These are phyloP conservation scores for Tachyglossus aculeatus DNA, from an alignment of 2,797 vertebrate genomes.

Conservation along the genomic window DNA sequence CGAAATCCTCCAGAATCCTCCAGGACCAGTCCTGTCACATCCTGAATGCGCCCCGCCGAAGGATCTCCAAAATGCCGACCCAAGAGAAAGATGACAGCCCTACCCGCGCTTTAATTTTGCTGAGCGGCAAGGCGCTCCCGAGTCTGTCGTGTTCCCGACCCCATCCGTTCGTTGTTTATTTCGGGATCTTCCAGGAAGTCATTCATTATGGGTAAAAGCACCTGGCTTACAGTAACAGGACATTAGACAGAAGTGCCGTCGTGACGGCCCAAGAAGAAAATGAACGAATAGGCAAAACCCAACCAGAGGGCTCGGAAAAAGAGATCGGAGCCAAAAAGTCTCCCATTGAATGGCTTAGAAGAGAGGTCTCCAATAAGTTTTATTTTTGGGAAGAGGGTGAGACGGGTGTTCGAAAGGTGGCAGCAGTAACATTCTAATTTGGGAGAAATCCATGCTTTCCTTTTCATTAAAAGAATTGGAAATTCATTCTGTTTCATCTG, in stretches of 20 bases:
- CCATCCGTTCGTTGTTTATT: constrained; percentile 68
- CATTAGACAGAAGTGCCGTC: constrained; percentile 62
- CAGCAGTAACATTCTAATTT: constrained; percentile 59
- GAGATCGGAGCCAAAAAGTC: constrained; percentile 9
- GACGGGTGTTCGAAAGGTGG: constrained; percentile 37
- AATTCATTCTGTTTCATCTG: constrained; percentile 64
- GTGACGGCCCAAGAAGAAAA: constrained; percentile 31
- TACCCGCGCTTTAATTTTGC: constrained; percentile 48
- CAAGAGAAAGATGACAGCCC: constrained; percentile 33
- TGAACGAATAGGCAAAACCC: constrained; percentile 58
- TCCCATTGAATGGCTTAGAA: constrained; percentile 18
- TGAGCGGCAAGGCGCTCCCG: constrained; percentile 46
- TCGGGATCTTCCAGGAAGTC: constrained; percentile 69
- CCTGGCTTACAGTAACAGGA: constrained; percentile 73
- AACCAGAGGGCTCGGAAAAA: constrained; percentile 56
- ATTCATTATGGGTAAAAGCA: constrained; percentile 75
- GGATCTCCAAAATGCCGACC: background rate
- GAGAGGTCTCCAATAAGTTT: constrained; percentile 10
- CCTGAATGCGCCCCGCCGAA: background rate
- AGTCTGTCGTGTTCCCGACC: constrained; percentile 56
- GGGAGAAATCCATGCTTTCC: constrained; percentile 41
- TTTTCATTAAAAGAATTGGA: constrained; percentile 67
- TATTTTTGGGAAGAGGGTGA: constrained; percentile 23
- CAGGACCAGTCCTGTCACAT: constrained; percentile 11
- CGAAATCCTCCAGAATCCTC: constrained; percentile 20